These are phyloP conservation scores for Barypeithes pellucidus DNA, from an alignment of 2,888 invertebrate species.

Conservation along the genomic window DNA sequence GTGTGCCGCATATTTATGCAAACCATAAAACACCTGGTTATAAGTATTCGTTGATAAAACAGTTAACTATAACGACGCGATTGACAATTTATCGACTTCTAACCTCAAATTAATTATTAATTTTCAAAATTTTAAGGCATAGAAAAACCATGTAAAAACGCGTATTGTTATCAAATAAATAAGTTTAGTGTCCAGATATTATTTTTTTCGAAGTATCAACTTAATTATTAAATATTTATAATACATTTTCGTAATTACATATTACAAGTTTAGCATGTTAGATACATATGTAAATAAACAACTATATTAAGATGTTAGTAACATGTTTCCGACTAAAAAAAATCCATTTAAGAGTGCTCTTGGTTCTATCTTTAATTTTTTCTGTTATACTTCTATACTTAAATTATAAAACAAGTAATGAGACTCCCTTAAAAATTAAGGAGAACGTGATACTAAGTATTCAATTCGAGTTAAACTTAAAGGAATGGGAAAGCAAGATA, in stretches of 20 bases:
- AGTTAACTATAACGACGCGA: no score
- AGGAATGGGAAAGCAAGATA: slow-evolving; percentile 76
- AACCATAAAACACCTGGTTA: no score
- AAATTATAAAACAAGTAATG: slow-evolving; percentile 25
- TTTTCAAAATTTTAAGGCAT: background rate
- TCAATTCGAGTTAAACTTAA: slow-evolving; percentile 57
- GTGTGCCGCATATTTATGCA: no score
- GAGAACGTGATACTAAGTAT: slow-evolving; percentile 51
- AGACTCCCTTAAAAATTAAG: background rate
- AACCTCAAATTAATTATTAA: slow-evolving; percentile 10
- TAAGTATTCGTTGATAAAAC: no score
- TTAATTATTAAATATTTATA: background rate
- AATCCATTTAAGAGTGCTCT: slow-evolving; percentile 58
- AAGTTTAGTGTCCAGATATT: background rate
- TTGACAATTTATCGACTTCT: slow-evolving; percentile 17
- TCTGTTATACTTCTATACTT: slow-evolving; percentile 48
- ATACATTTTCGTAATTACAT: background rate
- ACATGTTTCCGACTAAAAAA: slow-evolving; percentile 61
- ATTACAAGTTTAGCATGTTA: slow-evolving; percentile 29
- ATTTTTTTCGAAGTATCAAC: background rate
- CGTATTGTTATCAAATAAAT: slow-evolving; percentile 1
- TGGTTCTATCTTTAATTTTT: slow-evolving; percentile 45
- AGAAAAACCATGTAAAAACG: background rate
- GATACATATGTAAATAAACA: slow-evolving; percentile 12
- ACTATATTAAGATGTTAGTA: slow-evolving; percentile 57